phyloP scores from a whole-genome alignment of 2,797 vertebrate genomes.

The Serranus cabrilla region DNA sequence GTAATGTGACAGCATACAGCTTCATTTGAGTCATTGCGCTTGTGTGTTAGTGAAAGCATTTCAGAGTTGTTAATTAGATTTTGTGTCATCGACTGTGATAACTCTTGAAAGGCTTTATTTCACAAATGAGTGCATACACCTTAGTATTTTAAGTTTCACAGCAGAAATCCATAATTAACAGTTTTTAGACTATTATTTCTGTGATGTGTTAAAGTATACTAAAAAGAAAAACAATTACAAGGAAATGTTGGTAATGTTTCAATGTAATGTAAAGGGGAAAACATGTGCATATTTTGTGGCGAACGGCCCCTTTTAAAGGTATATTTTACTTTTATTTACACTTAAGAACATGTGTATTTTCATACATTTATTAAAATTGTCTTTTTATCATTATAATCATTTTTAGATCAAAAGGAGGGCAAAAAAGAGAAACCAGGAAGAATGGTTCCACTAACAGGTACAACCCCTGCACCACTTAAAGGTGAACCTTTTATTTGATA shows the following conservation, averaged over 20 bases:
- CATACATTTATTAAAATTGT: background rate
- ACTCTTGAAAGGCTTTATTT: background rate
- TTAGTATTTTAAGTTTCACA: background rate
- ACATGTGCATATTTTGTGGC: too few species aligned
- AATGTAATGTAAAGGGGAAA: too few species aligned
- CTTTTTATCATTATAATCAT: constrained; percentile 1
- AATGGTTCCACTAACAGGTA: constrained; percentile 80
- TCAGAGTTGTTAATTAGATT: background rate
- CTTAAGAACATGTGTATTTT: background rate
- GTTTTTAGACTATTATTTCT: background rate
- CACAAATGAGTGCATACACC: background rate
- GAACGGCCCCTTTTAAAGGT: too few species aligned
- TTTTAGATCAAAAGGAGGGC: constrained; percentile 90
- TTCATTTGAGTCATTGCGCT: background rate
- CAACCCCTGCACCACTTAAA: constrained; percentile 78
- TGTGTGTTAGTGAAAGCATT: background rate
- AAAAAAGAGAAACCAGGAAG: constrained; percentile 90
- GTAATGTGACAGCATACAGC: background rate
- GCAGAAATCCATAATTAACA: background rate
- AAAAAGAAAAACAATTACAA: background rate
- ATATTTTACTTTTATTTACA: too few species aligned
- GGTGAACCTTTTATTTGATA: constrained; percentile 67
- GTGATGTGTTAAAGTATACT: background rate
- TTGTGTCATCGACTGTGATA: background rate
- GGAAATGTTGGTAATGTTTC: background rate